Evolutionary conservation across 2,888 invertebrate genomes (phyloP), one percentile per base, ranked within the genome.

Genomic region (Drosophila testacea): DNA sequence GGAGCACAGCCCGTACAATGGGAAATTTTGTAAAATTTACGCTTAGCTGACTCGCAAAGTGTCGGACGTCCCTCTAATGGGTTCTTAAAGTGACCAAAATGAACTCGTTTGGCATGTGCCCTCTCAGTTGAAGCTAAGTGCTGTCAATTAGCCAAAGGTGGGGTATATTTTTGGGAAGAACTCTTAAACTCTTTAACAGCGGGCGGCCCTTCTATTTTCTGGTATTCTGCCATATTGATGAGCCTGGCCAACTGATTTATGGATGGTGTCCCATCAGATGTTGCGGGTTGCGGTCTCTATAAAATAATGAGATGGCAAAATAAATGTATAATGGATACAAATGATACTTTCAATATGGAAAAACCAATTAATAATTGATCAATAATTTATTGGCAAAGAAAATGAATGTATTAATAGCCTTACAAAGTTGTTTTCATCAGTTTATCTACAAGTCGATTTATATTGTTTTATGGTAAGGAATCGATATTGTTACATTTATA

Each of bases 1-100:
- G 55, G n/a, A 68, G 13, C 47, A 51, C 32, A 57, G 57, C 48
- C 28, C 55, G 47, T 38, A 59, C 47, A 72, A 68, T 77, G 67
- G 51, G 66, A 56, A 74, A 65, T 67, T 59, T 69, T 81, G 81
- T 79, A 65, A 56, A 69, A 69, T 80, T 86, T 69, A 75, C 73
- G 88, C 81, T 73, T 69, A 70, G 88, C 73, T 83, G 81, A 62
- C 46, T 44, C 41, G 4, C 16, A 42, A 36, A 59, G 27, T 59
- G 46, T 36, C 11, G 30, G 51, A 70, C 64, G 51, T 42, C 56
- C 69, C 59, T 71, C 77, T 86, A 83, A 83, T 83, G 69, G 70
- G 48, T 63, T 65, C 83, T 72, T 73, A 86, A 83, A 88, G 83
- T 86, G 87, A 75, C 83, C 86, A 80, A 88, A 88, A 88, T 73